Evolutionary conservation across 2,113 vertebrate genomes (phyloP), one percentile per base, ranked within the genome.

Genomic region (Ahaetulla prasina): DNA sequence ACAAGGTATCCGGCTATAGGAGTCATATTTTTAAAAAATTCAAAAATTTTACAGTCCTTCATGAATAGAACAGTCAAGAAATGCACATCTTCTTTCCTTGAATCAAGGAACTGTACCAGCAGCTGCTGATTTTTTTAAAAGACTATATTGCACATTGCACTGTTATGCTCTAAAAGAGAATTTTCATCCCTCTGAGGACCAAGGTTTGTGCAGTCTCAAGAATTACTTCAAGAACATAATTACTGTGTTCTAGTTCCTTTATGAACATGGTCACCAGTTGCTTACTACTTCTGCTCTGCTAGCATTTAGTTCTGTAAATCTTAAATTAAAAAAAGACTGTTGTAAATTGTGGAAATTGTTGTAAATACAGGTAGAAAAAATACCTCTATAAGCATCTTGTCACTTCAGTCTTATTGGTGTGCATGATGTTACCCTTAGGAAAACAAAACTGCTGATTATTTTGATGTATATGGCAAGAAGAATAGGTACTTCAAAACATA

Each of bases 51-150:
- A 96, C 97, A 96, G 97, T 96, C 95, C 97, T 98, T 97, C 96
- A 95, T 97, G 97, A 97, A 94, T 98, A 98, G 97, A 97, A 95
- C 98, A 98, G 97, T 97, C 95, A 98, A 98, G 97, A 98, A 96
- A 97, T 97, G 96, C 97, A 98, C 97, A 97, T 94, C 98, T 96
- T 95, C 96, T 94, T 99, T 99, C 99, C 99, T 99, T 99, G 99
- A 99, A 99, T 99, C 99, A 99, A 99, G 99, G 99, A 99, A 98
- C 97, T 97, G 97, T 96, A 97, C 97, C 95, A 97, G 98, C 98
- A 97, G 98, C 97, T 97, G 93, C 97, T 97, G 96, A 97, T 97
- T 97, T 88, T 88, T 55, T 14, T 8, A 97, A 96, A 97, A 97
- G 94, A 98, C 95, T 96, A 60, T 97, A 95, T 96, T 97, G 96